Evolutionary conservation across 2,797 vertebrate genomes (phyloP).

Genomic region (Brachymystax lenok): DNA sequence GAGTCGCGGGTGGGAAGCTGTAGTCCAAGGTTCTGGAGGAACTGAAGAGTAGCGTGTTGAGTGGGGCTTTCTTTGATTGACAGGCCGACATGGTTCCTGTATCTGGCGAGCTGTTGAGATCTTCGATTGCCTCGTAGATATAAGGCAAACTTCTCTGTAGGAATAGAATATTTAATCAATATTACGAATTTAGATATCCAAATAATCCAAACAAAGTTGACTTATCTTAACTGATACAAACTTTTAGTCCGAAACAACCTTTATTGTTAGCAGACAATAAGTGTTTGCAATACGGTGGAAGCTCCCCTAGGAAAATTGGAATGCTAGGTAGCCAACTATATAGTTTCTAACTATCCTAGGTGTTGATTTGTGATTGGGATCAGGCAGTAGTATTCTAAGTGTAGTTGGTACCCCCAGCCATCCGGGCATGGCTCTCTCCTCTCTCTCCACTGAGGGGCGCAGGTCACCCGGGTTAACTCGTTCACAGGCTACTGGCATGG

Average conservation of each 20-base stretch:
- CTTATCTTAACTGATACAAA: neutral
- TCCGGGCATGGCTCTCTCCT: constrained; percentile 80
- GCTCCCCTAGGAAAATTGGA: neutral
- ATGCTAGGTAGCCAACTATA: neutral
- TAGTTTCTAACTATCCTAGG: neutral
- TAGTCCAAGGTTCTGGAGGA: constrained; percentile 28
- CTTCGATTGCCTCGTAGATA: constrained; percentile 52
- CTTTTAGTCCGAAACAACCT: neutral
- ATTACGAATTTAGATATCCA: neutral
- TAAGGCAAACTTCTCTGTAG: constrained; percentile 73
- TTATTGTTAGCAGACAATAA: neutral
- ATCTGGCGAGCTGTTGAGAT: constrained; percentile 29
- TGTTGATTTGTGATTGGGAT: neutral
- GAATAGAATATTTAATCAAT: neutral
- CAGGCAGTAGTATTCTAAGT: too few relatives aligned
- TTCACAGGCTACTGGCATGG: constrained; percentile 78
- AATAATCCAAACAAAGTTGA: neutral
- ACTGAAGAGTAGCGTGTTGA: neutral
- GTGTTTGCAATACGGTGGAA: neutral
- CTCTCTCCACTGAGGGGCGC: constrained; percentile 82
- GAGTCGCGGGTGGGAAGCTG: constrained; percentile 55
- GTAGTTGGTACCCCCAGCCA: constrained; percentile 83
- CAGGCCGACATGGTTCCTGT: constrained; percentile 5
- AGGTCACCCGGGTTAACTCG: constrained; percentile 70
- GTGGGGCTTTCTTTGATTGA: neutral